Conservation (phyloP, 1,140 invertebrate genomes). For the Zeugodacus cucurbitae region DNA sequence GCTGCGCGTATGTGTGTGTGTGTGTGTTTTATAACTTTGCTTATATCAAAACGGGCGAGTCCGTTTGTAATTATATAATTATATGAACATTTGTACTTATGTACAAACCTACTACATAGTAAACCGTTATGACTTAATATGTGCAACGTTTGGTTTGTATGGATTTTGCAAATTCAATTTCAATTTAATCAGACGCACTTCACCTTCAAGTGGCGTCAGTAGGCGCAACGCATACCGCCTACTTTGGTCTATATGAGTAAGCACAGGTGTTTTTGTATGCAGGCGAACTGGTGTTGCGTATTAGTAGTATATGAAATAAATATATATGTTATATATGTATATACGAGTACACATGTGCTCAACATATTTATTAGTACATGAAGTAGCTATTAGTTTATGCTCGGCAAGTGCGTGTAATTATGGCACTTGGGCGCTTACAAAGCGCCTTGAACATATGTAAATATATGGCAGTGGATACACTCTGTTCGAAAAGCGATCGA, state of each 20-base stretch:
- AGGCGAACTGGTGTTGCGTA: background rate
- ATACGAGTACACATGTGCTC: background rate
- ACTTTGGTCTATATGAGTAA: background rate
- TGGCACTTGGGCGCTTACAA: background rate
- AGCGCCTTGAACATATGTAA: background rate
- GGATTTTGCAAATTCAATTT: background rate
- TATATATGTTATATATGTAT: background rate
- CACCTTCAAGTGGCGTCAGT: background rate
- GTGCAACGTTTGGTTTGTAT: background rate
- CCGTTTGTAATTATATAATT: background rate
- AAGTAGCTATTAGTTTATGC: background rate
- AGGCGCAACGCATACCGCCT: background rate
- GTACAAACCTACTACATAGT: background rate
- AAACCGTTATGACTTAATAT: background rate
- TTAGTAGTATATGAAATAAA: background rate
- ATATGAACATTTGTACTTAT: background rate
- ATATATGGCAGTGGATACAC: background rate
- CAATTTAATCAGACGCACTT: slow-evolving; percentile 11
- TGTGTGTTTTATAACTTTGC: background rate
- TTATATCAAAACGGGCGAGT: background rate
- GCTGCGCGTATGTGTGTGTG: background rate
- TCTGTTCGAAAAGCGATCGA: too few relatives aligned
- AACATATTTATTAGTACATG: background rate
- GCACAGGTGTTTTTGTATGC: background rate
- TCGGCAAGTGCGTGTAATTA: background rate